Evolutionary conservation across 2,113 vertebrate genomes (phyloP), one percentile per base, ranked within the genome.

Genomic region (Madoqua kirkii): DNA sequence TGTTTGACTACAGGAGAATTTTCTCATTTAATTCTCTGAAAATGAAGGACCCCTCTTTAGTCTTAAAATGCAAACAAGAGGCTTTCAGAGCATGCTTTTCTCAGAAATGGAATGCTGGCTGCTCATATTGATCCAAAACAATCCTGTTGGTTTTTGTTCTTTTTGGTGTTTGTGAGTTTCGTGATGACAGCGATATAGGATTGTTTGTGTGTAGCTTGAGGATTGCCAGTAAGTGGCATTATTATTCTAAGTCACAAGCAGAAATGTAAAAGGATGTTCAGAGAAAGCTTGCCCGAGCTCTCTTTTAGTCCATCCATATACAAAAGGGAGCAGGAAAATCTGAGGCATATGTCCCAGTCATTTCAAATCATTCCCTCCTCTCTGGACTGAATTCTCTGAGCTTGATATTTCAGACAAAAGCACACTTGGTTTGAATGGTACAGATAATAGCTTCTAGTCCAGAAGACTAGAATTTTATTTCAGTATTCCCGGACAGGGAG

Each of bases 21-120:
- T 98, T 97, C 96, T 97, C 97, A 95, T 97, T 98, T 97, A 97
- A 94, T 98, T 97, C 93, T 95, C 97, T 94, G 94, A 98, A 74
- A 98, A 96, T 64, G 91, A 96, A 97, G 88, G 57, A 94, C 78
- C 85, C 92, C 92, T 95, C 93, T 95, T 93, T 97, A 96, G 87
- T 60, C 90, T 96, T 97, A 97, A 97, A 97, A 91, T 95, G 62
- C 96, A 97, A 98, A 96, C 95, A 97, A 96, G 93, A 96, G 92
- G 86, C 60, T 91, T 96, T 97, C 96, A 97, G 91, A 87, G 94
- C 17, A 43, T 1, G 0, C n/a, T 95, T 97, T 91, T 86, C 88
- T 91, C 95, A 96, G 97, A 96, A 97, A 87, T 76, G 88, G 76
- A 82, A 97, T 82, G 21, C 93, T 67, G 36, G 64, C 82, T 90